Conservation (phyloP, 2,888 invertebrate genomes). For the Tiliacea citrago region DNA sequence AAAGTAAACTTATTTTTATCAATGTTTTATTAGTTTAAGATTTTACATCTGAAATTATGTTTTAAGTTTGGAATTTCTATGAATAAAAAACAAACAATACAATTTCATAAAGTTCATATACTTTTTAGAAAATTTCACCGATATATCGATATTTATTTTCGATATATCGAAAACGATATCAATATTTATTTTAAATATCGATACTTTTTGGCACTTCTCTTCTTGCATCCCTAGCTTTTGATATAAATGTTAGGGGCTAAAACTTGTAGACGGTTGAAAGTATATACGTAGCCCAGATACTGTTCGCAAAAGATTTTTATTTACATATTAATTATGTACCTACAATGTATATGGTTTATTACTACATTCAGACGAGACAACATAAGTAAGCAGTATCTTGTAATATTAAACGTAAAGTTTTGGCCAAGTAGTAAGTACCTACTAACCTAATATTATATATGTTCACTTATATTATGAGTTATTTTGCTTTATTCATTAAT, state of each 20-base stretch:
- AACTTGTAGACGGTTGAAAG: not conserved
- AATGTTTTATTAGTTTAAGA: no score
- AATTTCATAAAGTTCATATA: no score
- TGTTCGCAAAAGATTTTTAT: slow-evolving; percentile 15
- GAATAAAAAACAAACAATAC: no score
- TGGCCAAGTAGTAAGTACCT: not conserved
- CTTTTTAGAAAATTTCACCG: no score
- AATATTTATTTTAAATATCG: no score
- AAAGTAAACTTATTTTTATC: no score
- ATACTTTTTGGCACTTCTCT: no score
- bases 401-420: slow-evolving; percentile 2
- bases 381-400: not conserved
- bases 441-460: not conserved
- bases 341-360: slow-evolving; percentile 2
- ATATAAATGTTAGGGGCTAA: slow-evolving; percentile 13
- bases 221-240: no score
- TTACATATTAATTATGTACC: slow-evolving; percentile 8
- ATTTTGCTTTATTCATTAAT: not conserved
- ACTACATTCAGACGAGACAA: not conserved
- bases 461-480: not conserved
- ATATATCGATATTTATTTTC: no score
- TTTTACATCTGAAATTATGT: no score
- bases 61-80: no score
- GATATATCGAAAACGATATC: no score
- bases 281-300: slow-evolving; percentile 21